Percentiles rank a stretch among this genome's conserved stretches.
phyloP scores from a whole-genome alignment of 1,140 invertebrate genomes.

The Hylaeus anthracinus region DNA sequence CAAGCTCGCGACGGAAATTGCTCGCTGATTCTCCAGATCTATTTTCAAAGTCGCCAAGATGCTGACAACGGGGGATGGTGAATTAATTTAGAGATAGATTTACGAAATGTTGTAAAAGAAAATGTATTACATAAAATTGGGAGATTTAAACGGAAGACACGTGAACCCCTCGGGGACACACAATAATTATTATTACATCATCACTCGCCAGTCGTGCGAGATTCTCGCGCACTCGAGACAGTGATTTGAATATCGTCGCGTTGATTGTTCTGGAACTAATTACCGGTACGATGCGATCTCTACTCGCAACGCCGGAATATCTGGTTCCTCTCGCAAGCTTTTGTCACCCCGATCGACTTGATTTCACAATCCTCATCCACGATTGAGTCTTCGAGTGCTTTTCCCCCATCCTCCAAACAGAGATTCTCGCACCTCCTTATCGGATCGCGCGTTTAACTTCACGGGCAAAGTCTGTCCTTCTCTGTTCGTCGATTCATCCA shows the following conservation, averaged over 20 bases:
- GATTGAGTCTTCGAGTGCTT: conserved; percentile 48
- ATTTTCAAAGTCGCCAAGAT: not conserved
- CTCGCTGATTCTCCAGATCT: not conserved
- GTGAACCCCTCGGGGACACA: no score
- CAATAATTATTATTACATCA: no score
- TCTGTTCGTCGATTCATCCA: not conserved
- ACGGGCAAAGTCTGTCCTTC: not conserved
- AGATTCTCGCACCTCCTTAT: conserved; percentile 39
- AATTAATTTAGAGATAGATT: not conserved
- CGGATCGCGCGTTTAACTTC: conserved; percentile 29
- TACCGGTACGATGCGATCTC: not conserved
- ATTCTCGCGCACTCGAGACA: not conserved
- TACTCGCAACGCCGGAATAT: not conserved
- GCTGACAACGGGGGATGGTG: no score
- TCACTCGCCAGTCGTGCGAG: no score
- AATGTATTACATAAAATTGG: no score
- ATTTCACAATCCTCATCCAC: conserved; percentile 26
- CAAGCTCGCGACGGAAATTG: not conserved
- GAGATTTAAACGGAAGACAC: no score
- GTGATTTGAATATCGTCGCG: conserved; percentile 1
- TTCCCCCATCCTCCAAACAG: conserved; percentile 3
- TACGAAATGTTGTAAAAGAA: no score
- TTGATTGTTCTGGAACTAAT: conserved; percentile 15
- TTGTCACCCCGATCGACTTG: not conserved
- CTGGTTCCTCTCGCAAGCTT: not conserved